Evolutionary conservation across 2,888 invertebrate species (phyloP).

Genomic region (Acronicta leporina): DNA sequence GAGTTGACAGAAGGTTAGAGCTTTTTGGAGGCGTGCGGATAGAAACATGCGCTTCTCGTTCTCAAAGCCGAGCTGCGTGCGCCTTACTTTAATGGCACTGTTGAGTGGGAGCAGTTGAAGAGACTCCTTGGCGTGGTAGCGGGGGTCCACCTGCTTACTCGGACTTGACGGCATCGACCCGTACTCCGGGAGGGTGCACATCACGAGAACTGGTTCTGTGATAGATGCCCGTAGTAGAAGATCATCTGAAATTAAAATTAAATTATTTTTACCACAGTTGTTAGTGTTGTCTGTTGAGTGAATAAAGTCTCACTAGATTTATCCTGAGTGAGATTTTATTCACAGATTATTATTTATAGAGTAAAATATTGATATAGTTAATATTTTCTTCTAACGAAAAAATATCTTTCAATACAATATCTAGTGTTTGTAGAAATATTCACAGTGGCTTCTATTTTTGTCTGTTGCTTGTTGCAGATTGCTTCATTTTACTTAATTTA

Average conservation of each 20-base stretch:
- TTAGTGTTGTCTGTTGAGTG: too few relatives aligned
- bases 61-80: constrained; percentile 90
- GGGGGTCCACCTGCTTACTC: constrained; percentile 87
- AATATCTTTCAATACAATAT: too few relatives aligned
- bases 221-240: constrained; percentile 90
- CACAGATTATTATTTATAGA: too few relatives aligned
- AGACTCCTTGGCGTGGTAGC: constrained; percentile 87
- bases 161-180: constrained; percentile 82
- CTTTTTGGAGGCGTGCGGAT: constrained; percentile 90
- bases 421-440: too few relatives aligned
- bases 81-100: constrained; percentile 78
- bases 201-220: constrained; percentile 91
- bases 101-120: constrained; percentile 85
- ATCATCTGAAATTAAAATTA: constrained; percentile 75
- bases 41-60: constrained; percentile 90
- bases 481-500: too few relatives aligned
- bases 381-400: too few relatives aligned
- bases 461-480: too few relatives aligned
- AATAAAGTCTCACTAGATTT: too few relatives aligned
- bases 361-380: too few relatives aligned
- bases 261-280: not conserved
- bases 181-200: constrained; percentile 90
- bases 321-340: too few relatives aligned
- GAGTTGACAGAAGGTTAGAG: constrained; percentile 90
- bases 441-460: too few relatives aligned